Percentiles rank a stretch among this genome's conserved stretches.
phyloP scores from a whole-genome alignment of 2,888 invertebrate genomes.

The Chymomyza amoena region DNA sequence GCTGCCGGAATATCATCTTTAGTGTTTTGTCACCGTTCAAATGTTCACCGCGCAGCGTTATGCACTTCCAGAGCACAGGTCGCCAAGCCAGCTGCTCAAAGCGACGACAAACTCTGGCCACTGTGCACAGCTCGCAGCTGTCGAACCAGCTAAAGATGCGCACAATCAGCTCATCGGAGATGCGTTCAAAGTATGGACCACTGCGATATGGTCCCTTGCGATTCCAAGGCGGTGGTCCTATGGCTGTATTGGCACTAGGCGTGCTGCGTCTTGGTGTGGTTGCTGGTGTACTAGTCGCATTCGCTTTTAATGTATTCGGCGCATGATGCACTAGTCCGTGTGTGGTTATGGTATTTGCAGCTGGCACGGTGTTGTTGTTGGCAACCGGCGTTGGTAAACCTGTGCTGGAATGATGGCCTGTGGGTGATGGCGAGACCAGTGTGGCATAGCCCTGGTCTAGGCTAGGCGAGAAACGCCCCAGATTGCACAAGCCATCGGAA shows the following conservation, averaged over 20 bases:
- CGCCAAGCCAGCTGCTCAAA: constrained; percentile 90
- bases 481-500: constrained; percentile 76
- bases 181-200: constrained; percentile 81
- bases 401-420: constrained; percentile 68
- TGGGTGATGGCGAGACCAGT: constrained; percentile 82
- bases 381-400: constrained; percentile 77
- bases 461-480: constrained; percentile 82
- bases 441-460: constrained; percentile 91
- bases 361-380: constrained; percentile 37
- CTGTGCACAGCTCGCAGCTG: constrained; percentile 85
- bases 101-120: constrained; percentile 87
- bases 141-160: constrained; percentile 86
- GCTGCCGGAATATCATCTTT: constrained; percentile 82
- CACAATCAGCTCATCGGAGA: constrained; percentile 85
- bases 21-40: constrained; percentile 84
- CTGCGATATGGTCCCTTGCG: constrained; percentile 77
- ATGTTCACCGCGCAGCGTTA: constrained; percentile 82
- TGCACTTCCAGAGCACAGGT: constrained; percentile 86
- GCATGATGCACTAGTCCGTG: constrained; percentile 53
- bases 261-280: constrained; percentile 52
- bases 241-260: constrained; percentile 37
- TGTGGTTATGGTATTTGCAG: constrained; percentile 38
- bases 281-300: constrained; percentile 51
- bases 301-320: constrained; percentile 27
- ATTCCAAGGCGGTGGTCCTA: constrained; percentile 77